Base-by-base conservation (phyloP, 53 echinoderm and acorn worm species). In the Holothuria scabra region DNA sequence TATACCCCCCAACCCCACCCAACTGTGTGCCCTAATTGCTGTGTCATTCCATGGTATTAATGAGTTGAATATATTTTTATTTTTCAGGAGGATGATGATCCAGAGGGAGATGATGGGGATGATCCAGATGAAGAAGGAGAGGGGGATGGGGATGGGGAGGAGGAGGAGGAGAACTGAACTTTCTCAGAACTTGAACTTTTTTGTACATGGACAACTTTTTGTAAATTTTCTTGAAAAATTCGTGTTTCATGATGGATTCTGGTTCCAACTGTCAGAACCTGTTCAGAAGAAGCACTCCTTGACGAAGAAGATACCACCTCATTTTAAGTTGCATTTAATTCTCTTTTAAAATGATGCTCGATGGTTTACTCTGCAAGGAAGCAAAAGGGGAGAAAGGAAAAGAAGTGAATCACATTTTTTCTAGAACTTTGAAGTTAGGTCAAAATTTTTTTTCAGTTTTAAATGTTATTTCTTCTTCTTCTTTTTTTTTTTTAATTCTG, bases 191-290 rank as follows among this genome's bases (percentile, higher is more conserved):
- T 28, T 57, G 57, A 78, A 78, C 78, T 30, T 78, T 76, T 78
- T 78, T 78, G 78, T 78, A 78, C 78, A 78, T 78, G 78, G 59
- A 78, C 78, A 78, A 78, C 41, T 78, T 78, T 78, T 78, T 78
- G 56, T 56, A 57, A 78, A 78, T 57, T 78, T 78, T 78, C 78
- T 78, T 58, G 56, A 78, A 56, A n/a, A 58, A 78, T 78, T 52
- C 58, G 59, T 78, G 74, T 74, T 74, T 78, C 78, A 78, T 30
- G 32, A 32, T 78, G 78, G 78, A 78, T 78, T 78, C 78, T 78
- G 78, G 72, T 37, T 44, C 72, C 44, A 72, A 72, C 72, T 46
- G 72, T 48, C 11, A 24, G 32, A 72, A 38, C 72, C 72, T 72
- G 72, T 72, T 44, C 48, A 12, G 72, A 44, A 72, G 49, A 44